phyloP scores from a whole-genome alignment of 2,113 vertebrate species.

The Oryzias celebensis region DNA sequence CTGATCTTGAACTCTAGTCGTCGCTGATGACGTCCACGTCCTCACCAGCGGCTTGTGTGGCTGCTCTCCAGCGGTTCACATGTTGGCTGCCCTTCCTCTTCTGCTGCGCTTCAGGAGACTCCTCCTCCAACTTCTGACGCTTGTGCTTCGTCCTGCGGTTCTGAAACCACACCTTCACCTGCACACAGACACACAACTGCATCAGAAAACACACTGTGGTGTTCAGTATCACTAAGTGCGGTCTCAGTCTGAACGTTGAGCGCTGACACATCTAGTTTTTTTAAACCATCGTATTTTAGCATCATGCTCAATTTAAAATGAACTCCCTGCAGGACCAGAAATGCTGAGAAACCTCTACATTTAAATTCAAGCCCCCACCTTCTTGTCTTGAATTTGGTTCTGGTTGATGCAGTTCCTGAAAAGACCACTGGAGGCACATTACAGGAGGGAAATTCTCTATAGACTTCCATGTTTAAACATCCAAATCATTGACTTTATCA shows the following conservation, averaged over 20 bases:
- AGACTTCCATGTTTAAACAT: too few species aligned
- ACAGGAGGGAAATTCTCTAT: too few species aligned
- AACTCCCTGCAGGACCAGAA: too few species aligned
- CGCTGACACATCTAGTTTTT: too few species aligned
- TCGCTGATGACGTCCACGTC: constrained; percentile 79
- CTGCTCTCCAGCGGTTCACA: constrained; percentile 78
- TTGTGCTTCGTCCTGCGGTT: constrained; percentile 84
- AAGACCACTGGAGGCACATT: too few species aligned
- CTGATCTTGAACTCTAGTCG: constrained; percentile 59
- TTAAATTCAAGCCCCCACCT: too few species aligned
- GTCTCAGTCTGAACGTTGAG: background rate
- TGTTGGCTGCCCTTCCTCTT: constrained; percentile 82
- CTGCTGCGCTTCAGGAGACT: constrained; percentile 77
- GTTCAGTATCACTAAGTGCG: background rate
- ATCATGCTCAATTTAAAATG: too few species aligned
- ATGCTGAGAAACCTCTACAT: too few species aligned
- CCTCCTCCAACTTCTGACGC: constrained; percentile 83
- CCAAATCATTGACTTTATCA: too few species aligned
- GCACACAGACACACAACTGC: background rate
- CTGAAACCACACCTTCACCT: constrained; percentile 86
- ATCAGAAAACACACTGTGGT: background rate
- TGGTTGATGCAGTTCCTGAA: too few species aligned
- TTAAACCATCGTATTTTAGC: too few species aligned
- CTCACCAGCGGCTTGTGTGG: constrained; percentile 70
- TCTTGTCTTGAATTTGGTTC: too few species aligned